phyloP scores from a whole-genome alignment of 1,140 invertebrate genomes.

The Mya arenaria region DNA sequence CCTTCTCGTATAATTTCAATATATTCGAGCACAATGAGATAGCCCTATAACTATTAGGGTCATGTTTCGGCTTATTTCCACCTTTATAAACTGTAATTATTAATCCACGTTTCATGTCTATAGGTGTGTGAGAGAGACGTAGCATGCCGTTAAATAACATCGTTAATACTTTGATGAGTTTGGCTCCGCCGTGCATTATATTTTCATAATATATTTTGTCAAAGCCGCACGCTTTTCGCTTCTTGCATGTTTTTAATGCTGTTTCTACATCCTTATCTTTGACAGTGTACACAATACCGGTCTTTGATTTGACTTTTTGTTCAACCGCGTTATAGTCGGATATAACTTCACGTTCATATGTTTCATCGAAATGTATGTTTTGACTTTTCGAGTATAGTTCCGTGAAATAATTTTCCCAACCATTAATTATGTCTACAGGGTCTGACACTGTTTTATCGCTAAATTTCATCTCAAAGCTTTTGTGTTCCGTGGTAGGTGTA shows the following conservation, averaged over 20 bases:
- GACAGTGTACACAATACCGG: not conserved
- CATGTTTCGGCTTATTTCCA: not conserved
- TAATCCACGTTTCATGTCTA: not conserved
- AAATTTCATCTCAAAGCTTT: not conserved
- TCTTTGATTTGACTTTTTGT: not conserved
- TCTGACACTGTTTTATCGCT: not conserved
- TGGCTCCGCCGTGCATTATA: not conserved
- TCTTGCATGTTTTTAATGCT: not conserved
- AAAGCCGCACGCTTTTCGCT: not conserved
- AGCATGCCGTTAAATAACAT: not conserved
- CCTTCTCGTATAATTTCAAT: conserved; percentile 1
- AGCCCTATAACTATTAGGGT: not conserved
- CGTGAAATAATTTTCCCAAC: not conserved
- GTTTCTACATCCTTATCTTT: not conserved
- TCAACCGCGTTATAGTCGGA: not conserved
- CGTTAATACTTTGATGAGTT: not conserved
- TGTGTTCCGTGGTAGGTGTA: not conserved
- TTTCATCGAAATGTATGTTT: not conserved
- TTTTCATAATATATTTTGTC: not conserved
- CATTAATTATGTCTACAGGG: not conserved
- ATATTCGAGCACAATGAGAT: not conserved
- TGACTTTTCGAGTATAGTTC: not conserved
- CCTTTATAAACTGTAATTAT: not conserved
- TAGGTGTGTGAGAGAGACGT: not conserved
- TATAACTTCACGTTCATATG: not conserved